phyloP scores from a whole-genome alignment of 2,797 vertebrate species.

The Parotocinclus haroldoi region DNA sequence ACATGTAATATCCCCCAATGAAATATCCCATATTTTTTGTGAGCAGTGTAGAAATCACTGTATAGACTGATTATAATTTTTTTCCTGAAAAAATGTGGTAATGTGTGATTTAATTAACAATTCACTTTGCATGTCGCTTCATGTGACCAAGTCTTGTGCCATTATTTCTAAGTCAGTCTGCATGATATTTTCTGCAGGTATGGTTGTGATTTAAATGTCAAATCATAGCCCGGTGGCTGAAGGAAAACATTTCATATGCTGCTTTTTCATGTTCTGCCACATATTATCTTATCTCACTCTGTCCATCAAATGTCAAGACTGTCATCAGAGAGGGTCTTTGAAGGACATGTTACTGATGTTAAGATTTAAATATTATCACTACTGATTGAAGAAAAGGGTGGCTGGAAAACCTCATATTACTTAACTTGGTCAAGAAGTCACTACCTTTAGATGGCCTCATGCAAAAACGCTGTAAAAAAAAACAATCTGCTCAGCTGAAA shows the following conservation, averaged over 20 bases:
- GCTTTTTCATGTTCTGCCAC: constrained; percentile 25
- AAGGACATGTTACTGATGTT: constrained; percentile 4
- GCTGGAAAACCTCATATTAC: not conserved
- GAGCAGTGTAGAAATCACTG: too few relatives aligned
- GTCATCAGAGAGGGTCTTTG: constrained; percentile 6
- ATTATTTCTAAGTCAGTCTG: not conserved
- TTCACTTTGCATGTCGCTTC: not conserved
- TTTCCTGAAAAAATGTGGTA: not conserved
- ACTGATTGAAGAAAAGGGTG: not conserved
- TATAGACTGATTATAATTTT: too few relatives aligned
- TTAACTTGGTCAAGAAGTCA: not conserved
- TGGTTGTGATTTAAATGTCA: constrained; percentile 29
- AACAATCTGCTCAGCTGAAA: constrained; percentile 1
- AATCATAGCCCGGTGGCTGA: constrained; percentile 18
- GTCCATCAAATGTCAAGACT: constrained; percentile 33
- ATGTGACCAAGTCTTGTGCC: not conserved
- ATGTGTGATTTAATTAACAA: not conserved
- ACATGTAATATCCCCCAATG: too few relatives aligned
- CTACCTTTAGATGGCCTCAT: not conserved
- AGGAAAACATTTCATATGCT: constrained; percentile 13
- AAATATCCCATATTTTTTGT: too few relatives aligned
- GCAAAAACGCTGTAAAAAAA: not conserved
- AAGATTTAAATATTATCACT: not conserved
- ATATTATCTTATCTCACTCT: constrained; percentile 32
- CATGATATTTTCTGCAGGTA: constrained; percentile 25